phyloP scores from a whole-genome alignment of 2,113 vertebrate species.

The Ceratotherium simum region DNA sequence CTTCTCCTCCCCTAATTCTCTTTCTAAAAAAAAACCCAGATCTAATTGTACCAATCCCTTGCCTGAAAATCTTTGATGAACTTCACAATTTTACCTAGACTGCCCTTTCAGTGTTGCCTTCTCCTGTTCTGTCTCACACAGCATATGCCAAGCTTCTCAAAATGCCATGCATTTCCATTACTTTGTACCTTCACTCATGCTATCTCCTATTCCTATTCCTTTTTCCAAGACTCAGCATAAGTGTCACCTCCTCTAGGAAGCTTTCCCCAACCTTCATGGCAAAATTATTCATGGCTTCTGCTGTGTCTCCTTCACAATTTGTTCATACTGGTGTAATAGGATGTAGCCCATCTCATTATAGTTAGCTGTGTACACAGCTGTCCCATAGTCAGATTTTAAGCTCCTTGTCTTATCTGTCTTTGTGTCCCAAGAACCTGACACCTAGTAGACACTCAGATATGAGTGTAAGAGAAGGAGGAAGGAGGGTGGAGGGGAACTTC shows the following conservation, averaged over 20 bases:
- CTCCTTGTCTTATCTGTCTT: background rate
- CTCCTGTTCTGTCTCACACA: background rate
- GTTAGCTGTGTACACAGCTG: background rate
- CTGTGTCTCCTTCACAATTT: background rate
- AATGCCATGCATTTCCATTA: background rate
- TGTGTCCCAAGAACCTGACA: background rate
- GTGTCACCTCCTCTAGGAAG: slow-evolving; percentile 1
- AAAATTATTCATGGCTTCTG: background rate
- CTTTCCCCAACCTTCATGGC: background rate
- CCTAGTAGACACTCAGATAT: background rate
- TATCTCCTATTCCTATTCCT: background rate
- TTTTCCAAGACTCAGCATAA: background rate
- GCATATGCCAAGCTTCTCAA: background rate
- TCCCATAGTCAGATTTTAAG: background rate
- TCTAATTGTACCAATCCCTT: background rate
- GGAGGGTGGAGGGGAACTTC: background rate
- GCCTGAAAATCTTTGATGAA: background rate
- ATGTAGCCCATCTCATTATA: background rate
- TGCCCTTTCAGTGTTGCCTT: background rate
- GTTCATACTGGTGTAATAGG: background rate
- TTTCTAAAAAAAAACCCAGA: background rate
- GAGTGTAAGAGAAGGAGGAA: background rate
- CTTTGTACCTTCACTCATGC: background rate
- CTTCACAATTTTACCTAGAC: background rate
- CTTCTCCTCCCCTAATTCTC: background rate